Evolutionary conservation across 92 coral and sea anemone genomes (phyloP).

Genomic region (Zoanthus gigantus): DNA sequence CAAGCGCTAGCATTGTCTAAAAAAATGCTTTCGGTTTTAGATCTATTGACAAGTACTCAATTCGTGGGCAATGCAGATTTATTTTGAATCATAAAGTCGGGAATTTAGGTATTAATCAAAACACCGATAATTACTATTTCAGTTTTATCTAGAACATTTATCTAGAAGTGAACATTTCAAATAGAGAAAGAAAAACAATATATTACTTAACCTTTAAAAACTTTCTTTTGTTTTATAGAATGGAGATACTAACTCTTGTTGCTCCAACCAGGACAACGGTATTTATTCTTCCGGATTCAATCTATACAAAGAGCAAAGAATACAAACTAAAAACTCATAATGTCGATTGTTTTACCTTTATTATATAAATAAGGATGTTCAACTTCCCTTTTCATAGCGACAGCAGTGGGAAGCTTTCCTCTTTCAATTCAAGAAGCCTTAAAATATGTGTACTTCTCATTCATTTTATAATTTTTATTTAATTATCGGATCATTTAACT

Average conservation of each 20-base stretch:
- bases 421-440: background rate
- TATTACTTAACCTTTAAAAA: too few relatives aligned
- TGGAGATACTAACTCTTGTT: too few relatives aligned
- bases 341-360: background rate
- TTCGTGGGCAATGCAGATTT: constrained; percentile 6
- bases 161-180: too few relatives aligned
- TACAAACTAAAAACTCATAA: background rate
- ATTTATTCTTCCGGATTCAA: background rate
- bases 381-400: background rate
- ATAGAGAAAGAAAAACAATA: too few relatives aligned
- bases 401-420: background rate
- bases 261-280: background rate
- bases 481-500: background rate
- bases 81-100: background rate
- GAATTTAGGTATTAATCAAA: background rate
- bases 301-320: background rate
- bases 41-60: background rate
- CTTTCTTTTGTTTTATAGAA: too few relatives aligned
- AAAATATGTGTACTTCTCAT: background rate
- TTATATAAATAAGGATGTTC: background rate
- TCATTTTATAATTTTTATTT: background rate
- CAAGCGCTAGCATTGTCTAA: background rate
- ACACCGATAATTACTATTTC: background rate
- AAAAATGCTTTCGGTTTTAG: background rate
- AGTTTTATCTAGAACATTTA: background rate